A percentile compares a stretch with the other conserved stretches of the same genome.
Conservation (phyloP, 2,113 vertebrate genomes). For the Scophthalmus maximus region DNA sequence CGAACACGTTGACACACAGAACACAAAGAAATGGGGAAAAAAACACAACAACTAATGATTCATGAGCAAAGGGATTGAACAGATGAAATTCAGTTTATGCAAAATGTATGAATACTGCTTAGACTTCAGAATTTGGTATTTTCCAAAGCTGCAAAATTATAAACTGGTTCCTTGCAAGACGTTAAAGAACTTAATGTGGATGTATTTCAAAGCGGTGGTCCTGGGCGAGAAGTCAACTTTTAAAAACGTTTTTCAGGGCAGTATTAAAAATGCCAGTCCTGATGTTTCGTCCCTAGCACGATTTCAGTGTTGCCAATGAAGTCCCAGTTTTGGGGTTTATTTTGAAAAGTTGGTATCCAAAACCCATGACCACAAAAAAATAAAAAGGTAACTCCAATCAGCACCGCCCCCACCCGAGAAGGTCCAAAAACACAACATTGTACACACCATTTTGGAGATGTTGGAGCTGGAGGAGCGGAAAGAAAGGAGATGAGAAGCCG, state of each 20-base stretch:
- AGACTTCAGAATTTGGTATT: neutral
- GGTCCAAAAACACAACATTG: constrained; percentile 58
- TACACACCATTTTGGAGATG: constrained; percentile 95
- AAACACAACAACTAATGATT: neutral
- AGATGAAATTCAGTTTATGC: neutral
- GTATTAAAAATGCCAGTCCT: constrained; percentile 9
- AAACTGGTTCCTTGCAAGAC: too few relatives aligned
- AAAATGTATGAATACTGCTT: neutral
- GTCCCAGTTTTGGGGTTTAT: constrained; percentile 19
- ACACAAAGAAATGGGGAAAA: constrained; percentile 8
- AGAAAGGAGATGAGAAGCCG: constrained; percentile 79
- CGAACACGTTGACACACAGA: neutral
- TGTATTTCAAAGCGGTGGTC: constrained; percentile 28
- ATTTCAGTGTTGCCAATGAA: constrained; percentile 19
- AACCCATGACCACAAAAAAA: neutral
- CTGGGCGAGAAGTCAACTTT: neutral
- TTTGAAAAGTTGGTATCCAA: constrained; percentile 45
- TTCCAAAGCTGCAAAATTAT: neutral
- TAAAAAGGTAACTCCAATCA: constrained; percentile 50
- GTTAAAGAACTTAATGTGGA: neutral
- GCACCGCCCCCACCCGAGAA: constrained; percentile 24
- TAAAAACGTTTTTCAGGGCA: neutral
- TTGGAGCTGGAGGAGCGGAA: constrained; percentile 79
- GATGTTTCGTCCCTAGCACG: constrained; percentile 6
- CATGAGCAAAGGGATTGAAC: neutral